Base-by-base conservation (phyloP, 1,140 invertebrate species). In the Anadara kagoshimensis region DNA sequence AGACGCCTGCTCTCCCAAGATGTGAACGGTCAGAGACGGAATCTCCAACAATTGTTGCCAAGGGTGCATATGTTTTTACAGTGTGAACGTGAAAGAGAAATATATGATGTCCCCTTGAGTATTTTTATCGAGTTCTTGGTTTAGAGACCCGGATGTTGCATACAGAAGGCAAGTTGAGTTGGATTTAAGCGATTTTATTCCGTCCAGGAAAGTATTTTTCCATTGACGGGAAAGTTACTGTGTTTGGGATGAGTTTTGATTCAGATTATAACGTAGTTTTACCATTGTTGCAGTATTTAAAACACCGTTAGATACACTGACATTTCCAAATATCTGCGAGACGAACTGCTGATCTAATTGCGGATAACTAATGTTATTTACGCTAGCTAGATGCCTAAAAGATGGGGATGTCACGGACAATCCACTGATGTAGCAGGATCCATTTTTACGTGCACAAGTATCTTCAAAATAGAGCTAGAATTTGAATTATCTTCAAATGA, bases 1-100 rank as follows among this genome's bases (percentile, higher is more conserved):
- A 84, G 78, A 98, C 97, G 5, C 78, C 78, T 7, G 76, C 75
- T 5, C 58, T 59, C 1, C 67, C 78, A 10, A 80, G 53, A n/a
- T 62, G 18, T 16, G 44, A 64, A 16, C 72, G 49, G 12, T 63
- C 56, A 24, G 67, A 71, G 1, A 78, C 71, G 41, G 47, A 69
- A 36, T 78, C 61, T 0, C 65, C 65, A 10, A 66, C 75, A 8
- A 57, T 53, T 14, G 66, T 64, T 4, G 70, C 80, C 16, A 83
- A 36, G 2, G 69, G 59, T 16, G 78, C 76, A 64, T 76, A 82
- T 12, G 57, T 68, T 43, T 78, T 58, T 71, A 81, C 78, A 80
- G 26, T 11, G 58, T 22, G 16, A 83, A 73, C 0, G 78, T 76
- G 14, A 81, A 18, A 2, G 64, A 24, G 49, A 83, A 79, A 10